These are phyloP conservation scores for Perognathus longimembris DNA, from an alignment of 2,113 vertebrate genomes.

Conservation along the genomic window DNA sequence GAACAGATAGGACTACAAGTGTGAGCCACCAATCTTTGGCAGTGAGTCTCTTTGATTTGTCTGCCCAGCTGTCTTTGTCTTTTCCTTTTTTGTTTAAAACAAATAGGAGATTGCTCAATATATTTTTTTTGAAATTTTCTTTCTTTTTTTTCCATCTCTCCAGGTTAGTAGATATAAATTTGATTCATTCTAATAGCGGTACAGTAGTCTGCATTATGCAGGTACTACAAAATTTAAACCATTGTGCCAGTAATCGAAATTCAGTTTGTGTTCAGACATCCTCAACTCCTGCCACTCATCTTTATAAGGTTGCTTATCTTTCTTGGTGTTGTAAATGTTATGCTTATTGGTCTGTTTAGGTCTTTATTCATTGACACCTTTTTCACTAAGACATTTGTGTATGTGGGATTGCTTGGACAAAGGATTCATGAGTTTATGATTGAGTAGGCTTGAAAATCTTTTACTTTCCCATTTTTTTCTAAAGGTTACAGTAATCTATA, in stretches of 20 bases:
- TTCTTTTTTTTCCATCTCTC: slow-evolving; percentile 21
- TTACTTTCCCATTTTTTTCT: not conserved
- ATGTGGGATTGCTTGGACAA: not conserved
- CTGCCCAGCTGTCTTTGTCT: too few relatives aligned
- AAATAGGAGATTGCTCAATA: not conserved
- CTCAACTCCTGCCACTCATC: not conserved
- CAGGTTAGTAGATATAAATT: slow-evolving; percentile 13
- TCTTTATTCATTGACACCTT: slow-evolving; percentile 14
- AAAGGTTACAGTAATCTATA: not conserved
- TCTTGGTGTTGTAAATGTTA: not conserved
- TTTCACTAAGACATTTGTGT: not conserved
- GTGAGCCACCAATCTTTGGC: too few relatives aligned
- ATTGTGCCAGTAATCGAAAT: not conserved
- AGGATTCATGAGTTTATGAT: not conserved
- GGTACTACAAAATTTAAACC: slow-evolving; percentile 23
- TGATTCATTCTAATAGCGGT: slow-evolving; percentile 29
- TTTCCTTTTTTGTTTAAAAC: not conserved
- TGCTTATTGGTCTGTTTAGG: not conserved
- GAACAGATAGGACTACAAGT: too few relatives aligned
- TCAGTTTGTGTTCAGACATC: not conserved
- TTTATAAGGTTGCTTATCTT: not conserved
- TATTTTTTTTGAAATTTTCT: not conserved
- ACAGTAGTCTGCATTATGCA: slow-evolving; percentile 10
- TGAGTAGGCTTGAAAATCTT: slow-evolving; percentile 50
- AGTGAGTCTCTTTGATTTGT: too few relatives aligned